Conservation (phyloP, 2,888 invertebrate species). For the Ferrisia virgata region DNA sequence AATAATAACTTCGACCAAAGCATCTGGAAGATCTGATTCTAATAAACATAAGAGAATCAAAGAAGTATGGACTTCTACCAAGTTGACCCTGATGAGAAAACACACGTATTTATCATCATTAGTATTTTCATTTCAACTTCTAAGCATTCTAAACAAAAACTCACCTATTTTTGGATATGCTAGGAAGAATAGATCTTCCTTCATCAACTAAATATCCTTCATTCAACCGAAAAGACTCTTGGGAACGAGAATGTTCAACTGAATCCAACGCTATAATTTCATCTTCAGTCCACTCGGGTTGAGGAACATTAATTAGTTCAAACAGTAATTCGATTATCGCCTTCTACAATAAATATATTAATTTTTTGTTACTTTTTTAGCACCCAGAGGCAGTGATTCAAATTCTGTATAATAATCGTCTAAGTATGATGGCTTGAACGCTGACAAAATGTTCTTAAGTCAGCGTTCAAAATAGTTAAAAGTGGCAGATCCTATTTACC, state of each 20-base stretch:
- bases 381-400: neutral
- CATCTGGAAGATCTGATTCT: constrained; percentile 80
- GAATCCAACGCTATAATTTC: constrained; percentile 82
- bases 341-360: constrained; percentile 60
- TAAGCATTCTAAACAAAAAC: neutral
- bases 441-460: neutral
- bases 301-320: constrained; percentile 75
- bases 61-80: constrained; percentile 86
- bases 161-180: constrained; percentile 65
- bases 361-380: neutral
- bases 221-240: constrained; percentile 81
- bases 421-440: neutral
- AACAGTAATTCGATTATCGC: constrained; percentile 88
- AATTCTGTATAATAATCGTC: neutral
- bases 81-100: constrained; percentile 69
- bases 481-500: constrained; percentile 58
- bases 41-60: constrained; percentile 84
- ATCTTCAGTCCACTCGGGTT: constrained; percentile 91
- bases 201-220: constrained; percentile 96
- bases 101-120: neutral
- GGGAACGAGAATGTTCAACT: constrained; percentile 72
- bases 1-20: constrained; percentile 86
- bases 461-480: neutral
- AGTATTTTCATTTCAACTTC: neutral
- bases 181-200: constrained; percentile 79